Evolutionary conservation across 2,113 vertebrate genomes (phyloP).

Genomic region (Coptodon bakossiorum): DNA sequence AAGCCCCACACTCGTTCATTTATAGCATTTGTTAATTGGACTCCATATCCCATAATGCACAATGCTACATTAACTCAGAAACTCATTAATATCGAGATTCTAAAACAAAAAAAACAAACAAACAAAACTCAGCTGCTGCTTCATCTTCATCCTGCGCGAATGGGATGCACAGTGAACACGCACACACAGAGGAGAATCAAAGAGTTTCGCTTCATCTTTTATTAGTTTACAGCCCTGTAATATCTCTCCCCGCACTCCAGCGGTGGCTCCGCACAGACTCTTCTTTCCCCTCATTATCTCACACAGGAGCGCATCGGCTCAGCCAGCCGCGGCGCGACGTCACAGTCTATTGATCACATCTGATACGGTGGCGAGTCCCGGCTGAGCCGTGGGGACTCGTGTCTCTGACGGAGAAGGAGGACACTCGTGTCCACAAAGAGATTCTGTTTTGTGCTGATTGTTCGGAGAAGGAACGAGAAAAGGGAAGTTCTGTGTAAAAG

Average conservation of each 20-base stretch:
- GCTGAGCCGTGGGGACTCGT: not conserved
- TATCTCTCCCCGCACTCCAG: not conserved
- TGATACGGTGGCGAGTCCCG: not conserved
- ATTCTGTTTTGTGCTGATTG: not conserved
- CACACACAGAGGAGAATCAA: not conserved
- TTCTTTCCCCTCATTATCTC: not conserved
- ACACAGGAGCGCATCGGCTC: not conserved
- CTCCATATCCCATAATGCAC: not conserved
- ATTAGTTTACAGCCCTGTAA: not conserved
- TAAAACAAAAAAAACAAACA: accelerated
- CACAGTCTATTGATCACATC: not conserved
- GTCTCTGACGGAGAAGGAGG: not conserved
- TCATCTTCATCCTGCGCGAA: not conserved
- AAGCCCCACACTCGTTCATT: not conserved
- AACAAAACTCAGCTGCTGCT: not conserved
- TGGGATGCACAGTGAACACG: not conserved
- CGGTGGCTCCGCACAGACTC: conserved; percentile 3
- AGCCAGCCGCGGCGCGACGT: not conserved
- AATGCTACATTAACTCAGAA: not conserved
- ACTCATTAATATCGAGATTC: too few species aligned
- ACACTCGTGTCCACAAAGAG: not conserved
- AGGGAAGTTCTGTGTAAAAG: not conserved
- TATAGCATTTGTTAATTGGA: not conserved
- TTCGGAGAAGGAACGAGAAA: not conserved
- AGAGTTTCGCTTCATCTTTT: not conserved